phyloP scores from a whole-genome alignment of 2,113 vertebrate genomes.

The Urocolius indicus region DNA sequence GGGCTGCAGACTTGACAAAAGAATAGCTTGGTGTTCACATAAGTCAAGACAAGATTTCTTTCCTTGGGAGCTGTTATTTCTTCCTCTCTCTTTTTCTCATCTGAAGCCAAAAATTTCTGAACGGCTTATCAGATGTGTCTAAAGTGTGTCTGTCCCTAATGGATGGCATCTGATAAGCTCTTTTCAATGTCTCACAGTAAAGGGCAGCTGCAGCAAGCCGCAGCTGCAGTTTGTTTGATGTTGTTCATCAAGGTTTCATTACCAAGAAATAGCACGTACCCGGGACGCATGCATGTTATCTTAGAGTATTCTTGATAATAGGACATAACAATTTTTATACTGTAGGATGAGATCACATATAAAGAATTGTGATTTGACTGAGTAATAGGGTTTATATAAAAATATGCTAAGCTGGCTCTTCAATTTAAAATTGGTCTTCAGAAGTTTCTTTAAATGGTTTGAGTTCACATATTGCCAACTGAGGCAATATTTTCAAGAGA shows the following conservation, averaged over 20 bases:
- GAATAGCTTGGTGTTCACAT: not conserved
- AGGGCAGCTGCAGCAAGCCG: not conserved
- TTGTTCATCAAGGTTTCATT: not conserved
- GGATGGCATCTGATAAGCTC: not conserved
- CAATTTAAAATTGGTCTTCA: not conserved
- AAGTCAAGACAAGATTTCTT: not conserved
- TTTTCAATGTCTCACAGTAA: not conserved
- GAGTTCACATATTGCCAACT: not conserved
- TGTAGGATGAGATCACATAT: not conserved
- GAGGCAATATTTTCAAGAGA: not conserved
- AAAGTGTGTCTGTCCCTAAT: not conserved
- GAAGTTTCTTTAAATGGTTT: not conserved
- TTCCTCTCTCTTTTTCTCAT: not conserved
- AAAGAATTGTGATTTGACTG: not conserved
- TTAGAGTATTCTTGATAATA: not conserved
- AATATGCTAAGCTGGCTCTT: not conserved
- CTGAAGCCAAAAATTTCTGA: conserved; percentile 2
- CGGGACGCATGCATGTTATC: not conserved
- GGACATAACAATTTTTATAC: not conserved
- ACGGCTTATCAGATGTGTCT: not conserved
- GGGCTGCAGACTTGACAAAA: not conserved
- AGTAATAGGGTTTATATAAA: not conserved
- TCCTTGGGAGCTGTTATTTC: not conserved
- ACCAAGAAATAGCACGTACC: not conserved
- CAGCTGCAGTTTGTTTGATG: not conserved